Evolutionary conservation across 2,113 vertebrate species (phyloP), one percentile per base, ranked within the genome.

Genomic region (Ciconia maguari): DNA sequence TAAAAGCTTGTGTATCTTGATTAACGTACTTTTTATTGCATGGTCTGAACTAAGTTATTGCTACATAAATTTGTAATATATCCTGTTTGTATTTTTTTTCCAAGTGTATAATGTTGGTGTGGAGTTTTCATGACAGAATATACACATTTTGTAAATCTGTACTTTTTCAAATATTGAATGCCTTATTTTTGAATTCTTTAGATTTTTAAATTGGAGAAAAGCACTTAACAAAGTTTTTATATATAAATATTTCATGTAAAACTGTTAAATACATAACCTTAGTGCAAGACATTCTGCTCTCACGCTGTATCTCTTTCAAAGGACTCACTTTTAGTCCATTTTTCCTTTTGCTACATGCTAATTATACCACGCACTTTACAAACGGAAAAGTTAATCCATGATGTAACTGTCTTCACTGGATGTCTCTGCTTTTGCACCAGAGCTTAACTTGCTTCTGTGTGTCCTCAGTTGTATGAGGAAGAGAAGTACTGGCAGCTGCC

Each of bases 41-140:
- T 99, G 99, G 98, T 99, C 98, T 99, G 98, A 99, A 98, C 98
- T 99, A 99, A 99, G 98, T 99, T 99, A 99, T 99, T 99, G 98
- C 99, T 99, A 98, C 99, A 98, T 99, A 98, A 99, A 99, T 99
- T 99, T 99, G 98, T 99, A 99, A 99, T 99, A 99, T 99, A 99
- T 99, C 98, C 98, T 98, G 98, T 98, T 98, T 98, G 98, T 99
- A 98, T 98, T 98, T 98, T 97, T 98, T 98, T 98, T 97, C 97
- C 98, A 98, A 98, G 98, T 98, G 99, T 99, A 98, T 98, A 98
- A 98, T 98, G 98, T 99, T 99, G 98, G 97, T 98, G 98, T 99
- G 98, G 97, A 98, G 98, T 98, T 99, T 99, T 98, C 98, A 98
- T 98, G 98, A 96, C 96, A 94, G 98, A 98, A 98, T 98, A 98